phyloP scores from a whole-genome alignment of 53 echinoderm and acorn worm species.

The Holothuria leucospilota region DNA sequence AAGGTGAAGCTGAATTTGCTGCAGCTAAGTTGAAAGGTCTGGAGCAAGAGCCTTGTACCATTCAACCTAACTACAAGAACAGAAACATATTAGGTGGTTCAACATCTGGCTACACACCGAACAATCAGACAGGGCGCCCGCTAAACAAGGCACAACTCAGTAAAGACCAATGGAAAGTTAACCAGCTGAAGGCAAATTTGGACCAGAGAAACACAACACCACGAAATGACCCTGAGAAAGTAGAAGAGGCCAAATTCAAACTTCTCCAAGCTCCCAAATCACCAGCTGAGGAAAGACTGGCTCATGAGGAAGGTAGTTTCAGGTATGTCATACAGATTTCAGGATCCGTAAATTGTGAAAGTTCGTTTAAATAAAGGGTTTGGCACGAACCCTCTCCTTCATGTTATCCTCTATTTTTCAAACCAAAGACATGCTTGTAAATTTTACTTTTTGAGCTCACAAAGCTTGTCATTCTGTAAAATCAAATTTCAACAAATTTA shows the following conservation, averaged over 20 bases:
- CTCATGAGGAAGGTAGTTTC: constrained; percentile 47
- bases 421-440: too few relatives aligned
- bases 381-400: too few relatives aligned
- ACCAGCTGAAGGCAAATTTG: constrained; percentile 82
- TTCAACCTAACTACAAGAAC: constrained; percentile 68
- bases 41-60: constrained; percentile 81
- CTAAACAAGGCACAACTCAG: constrained; percentile 77
- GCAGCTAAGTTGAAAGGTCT: constrained; percentile 96
- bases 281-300: constrained; percentile 11
- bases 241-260: constrained; percentile 76
- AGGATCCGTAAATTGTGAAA: neutral
- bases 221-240: constrained; percentile 69
- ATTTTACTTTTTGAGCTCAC: too few relatives aligned
- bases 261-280: constrained; percentile 73
- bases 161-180: constrained; percentile 83
- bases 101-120: constrained; percentile 45
- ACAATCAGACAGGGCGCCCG: constrained; percentile 75
- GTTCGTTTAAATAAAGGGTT: too few relatives aligned
- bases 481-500: too few relatives aligned
- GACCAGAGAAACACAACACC: constrained; percentile 82
- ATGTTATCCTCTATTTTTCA: too few relatives aligned
- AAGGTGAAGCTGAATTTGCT: constrained; percentile 85
- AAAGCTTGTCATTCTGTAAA: too few relatives aligned
- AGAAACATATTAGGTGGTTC: constrained; percentile 11
- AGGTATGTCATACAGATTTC: constrained; percentile 2